Conservation (phyloP, 1,140 invertebrate genomes). For the Adelges cooleyi region DNA sequence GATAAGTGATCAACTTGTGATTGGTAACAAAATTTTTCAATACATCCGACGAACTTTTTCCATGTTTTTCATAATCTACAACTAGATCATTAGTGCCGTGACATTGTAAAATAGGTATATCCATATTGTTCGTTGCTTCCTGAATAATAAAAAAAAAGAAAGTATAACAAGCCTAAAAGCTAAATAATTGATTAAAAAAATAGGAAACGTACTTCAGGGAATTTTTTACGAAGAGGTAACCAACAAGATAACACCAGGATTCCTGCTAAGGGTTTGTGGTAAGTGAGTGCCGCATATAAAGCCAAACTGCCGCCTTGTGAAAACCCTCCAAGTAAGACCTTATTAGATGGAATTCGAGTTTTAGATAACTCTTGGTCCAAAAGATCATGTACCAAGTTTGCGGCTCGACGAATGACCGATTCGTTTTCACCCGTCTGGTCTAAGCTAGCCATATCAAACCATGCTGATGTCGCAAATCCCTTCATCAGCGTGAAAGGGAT, state of each 20-base stretch:
- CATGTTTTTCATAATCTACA: constrained; percentile 85
- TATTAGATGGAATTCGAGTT: constrained; percentile 63
- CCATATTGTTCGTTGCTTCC: constrained; percentile 44
- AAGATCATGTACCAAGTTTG: constrained; percentile 63
- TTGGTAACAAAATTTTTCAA: constrained; percentile 73
- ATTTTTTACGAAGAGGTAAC: constrained; percentile 81
- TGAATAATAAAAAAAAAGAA: constrained; percentile 30
- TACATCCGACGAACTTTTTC: constrained; percentile 73
- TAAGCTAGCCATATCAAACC: constrained; percentile 84
- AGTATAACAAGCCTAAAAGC: too few relatives aligned
- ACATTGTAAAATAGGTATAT: constrained; percentile 73
- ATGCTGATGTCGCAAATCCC: constrained; percentile 87
- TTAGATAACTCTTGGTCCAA: constrained; percentile 69
- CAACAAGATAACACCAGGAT: constrained; percentile 86
- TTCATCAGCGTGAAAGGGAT: constrained; percentile 90
- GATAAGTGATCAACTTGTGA: constrained; percentile 77
- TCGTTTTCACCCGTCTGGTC: constrained; percentile 84
- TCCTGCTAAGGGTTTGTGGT: constrained; percentile 70
- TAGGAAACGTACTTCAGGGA: constrained; percentile 49
- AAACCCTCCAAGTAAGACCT: constrained; percentile 69
- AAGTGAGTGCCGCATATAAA: constrained; percentile 76
- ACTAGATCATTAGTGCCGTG: constrained; percentile 91
- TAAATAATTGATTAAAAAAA: too few relatives aligned
- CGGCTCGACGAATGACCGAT: constrained; percentile 65
- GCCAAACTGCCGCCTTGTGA: constrained; percentile 87